These are phyloP conservation scores for Caenorhabditis angaria DNA, from an alignment of 2,888 invertebrate genomes.

Conservation along the genomic window DNA sequence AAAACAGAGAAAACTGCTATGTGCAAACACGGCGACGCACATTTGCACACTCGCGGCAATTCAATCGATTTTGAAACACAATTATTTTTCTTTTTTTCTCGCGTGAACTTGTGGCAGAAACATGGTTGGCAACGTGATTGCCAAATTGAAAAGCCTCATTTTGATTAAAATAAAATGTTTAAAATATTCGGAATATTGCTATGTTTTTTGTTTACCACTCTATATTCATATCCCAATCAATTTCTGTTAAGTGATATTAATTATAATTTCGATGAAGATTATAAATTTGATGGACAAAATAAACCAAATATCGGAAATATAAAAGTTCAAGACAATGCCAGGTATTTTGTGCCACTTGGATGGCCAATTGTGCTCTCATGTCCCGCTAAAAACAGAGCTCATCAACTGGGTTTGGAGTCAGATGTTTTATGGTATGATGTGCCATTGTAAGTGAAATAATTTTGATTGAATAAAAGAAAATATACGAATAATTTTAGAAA, in stretches of 20 bases:
- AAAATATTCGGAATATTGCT: not conserved
- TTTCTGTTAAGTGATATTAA: not conserved
- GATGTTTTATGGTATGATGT: too few relatives aligned
- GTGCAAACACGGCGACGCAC: slow-evolving; percentile 30
- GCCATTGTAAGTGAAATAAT: too few relatives aligned
- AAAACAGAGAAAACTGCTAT: slow-evolving; percentile 15
- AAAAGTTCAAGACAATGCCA: not conserved
- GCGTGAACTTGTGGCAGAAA: not conserved
- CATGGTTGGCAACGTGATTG: not conserved
- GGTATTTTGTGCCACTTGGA: slow-evolving; percentile 17
- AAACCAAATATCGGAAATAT: not conserved
- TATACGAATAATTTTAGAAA: not conserved
- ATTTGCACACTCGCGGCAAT: slow-evolving; percentile 2
- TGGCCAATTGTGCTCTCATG: slow-evolving; percentile 19
- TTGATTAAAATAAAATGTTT: not conserved
- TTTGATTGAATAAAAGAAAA: too few relatives aligned
- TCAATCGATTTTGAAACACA: not conserved
- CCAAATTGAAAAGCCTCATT: not conserved
- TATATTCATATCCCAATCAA: too few relatives aligned
- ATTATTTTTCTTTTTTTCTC: not conserved
- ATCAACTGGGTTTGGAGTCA: too few relatives aligned
- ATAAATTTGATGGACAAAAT: too few relatives aligned
- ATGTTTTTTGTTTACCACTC: not conserved
- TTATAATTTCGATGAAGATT: not conserved
- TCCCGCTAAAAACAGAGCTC: too few relatives aligned